phyloP scores from a whole-genome alignment of 2,113 vertebrate genomes.

The Podilymbus podiceps region DNA sequence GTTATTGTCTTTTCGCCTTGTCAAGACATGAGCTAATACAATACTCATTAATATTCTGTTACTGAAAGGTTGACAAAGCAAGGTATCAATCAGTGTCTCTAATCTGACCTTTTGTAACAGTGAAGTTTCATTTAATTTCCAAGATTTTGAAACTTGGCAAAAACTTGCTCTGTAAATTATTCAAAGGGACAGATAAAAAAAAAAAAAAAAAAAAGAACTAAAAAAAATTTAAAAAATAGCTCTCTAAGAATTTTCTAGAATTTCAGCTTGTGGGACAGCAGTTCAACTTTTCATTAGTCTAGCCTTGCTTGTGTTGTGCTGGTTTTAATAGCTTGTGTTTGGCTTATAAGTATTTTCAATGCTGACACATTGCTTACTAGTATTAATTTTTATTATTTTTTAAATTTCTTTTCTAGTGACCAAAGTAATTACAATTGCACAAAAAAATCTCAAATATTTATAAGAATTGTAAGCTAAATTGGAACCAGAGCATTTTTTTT shows the following conservation, averaged over 20 bases:
- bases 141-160: conserved; percentile 3
- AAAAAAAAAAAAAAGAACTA: not conserved
- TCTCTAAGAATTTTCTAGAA: not conserved
- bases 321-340: not conserved
- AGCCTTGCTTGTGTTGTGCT: not conserved
- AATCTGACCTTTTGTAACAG: not conserved
- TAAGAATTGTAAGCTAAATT: not conserved
- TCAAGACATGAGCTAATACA: not conserved
- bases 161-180: not conserved
- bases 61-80: not conserved
- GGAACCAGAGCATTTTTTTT: not conserved
- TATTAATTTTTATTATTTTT: not conserved
- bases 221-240: not conserved
- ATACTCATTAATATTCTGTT: conserved; percentile 27
- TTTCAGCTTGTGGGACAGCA: not conserved
- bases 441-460: not conserved
- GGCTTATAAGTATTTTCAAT: not conserved
- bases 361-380: not conserved
- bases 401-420: not conserved
- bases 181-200: not conserved
- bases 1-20: not conserved
- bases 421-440: not conserved
- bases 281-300: not conserved
- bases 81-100: not conserved
- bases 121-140: not conserved